Conservation (phyloP, 2,113 vertebrate genomes). For the Lathamus discolor region DNA sequence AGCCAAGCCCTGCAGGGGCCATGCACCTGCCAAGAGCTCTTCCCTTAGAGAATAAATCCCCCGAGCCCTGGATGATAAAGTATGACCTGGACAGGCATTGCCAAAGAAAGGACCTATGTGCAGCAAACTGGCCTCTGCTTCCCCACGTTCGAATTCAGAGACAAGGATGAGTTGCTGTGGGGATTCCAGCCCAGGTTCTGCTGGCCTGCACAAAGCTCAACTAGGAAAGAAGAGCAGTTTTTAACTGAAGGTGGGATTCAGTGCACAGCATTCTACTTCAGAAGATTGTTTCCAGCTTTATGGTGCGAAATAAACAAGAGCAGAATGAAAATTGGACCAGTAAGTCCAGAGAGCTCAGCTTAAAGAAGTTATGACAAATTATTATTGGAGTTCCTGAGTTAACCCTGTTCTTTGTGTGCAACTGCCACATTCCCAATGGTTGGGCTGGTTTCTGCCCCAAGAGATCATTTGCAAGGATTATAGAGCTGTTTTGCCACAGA, state of each 20-base stretch:
- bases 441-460: not conserved
- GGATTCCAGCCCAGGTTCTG: not conserved
- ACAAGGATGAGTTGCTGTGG: rapidly evolving
- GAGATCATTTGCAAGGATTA: not conserved
- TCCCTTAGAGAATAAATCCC: not conserved
- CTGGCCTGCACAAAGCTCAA: not conserved
- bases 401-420: not conserved
- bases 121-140: rapidly evolving
- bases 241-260: not conserved
- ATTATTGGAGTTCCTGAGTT: not conserved
- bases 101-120: not conserved
- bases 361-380: not conserved
- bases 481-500: not conserved
- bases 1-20: not conserved
- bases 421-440: not conserved
- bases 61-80: not conserved
- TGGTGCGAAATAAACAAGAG: not conserved
- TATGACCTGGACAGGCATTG: not conserved
- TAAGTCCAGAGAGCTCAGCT: not conserved
- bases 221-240: not conserved
- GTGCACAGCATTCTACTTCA: not conserved
- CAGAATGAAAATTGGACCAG: not conserved
- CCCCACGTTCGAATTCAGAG: not conserved
- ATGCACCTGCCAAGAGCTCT: not conserved
- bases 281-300: not conserved